phyloP scores from a whole-genome alignment of 2,113 vertebrate species.

The Brachyhypopomus gauderio region DNA sequence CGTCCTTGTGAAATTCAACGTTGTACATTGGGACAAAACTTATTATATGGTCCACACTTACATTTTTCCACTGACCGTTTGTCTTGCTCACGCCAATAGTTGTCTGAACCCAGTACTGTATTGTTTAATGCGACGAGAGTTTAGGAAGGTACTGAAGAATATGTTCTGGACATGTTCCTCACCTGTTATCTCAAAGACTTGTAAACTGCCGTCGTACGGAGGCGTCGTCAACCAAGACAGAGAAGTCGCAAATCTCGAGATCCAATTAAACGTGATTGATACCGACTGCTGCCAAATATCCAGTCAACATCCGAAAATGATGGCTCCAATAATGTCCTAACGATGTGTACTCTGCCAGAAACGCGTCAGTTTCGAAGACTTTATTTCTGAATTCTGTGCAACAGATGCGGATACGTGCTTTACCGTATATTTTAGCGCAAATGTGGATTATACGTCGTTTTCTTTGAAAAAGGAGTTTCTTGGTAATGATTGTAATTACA shows the following conservation, averaged over 20 bases:
- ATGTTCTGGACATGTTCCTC: slow-evolving; percentile 70
- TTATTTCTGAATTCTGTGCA: too few relatives aligned
- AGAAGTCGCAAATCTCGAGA: slow-evolving; percentile 55
- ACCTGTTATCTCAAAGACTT: slow-evolving; percentile 51
- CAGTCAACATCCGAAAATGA: not conserved
- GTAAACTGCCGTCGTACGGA: slow-evolving; percentile 64
- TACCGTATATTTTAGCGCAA: not conserved
- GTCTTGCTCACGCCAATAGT: slow-evolving; percentile 79
- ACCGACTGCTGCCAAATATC: slow-evolving; percentile 62
- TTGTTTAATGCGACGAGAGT: slow-evolving; percentile 78
- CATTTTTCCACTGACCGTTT: slow-evolving; percentile 78
- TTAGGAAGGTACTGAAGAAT: slow-evolving; percentile 72
- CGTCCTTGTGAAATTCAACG: slow-evolving; percentile 79
- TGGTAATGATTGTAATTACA: too few relatives aligned
- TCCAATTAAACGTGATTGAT: slow-evolving; percentile 62
- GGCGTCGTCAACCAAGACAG: slow-evolving; percentile 49
- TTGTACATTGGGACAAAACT: slow-evolving; percentile 71
- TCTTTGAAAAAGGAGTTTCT: not conserved
- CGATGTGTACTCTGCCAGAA: too few relatives aligned
- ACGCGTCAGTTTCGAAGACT: too few relatives aligned
- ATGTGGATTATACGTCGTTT: not conserved
- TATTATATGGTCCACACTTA: slow-evolving; percentile 79
- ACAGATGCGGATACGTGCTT: not conserved
- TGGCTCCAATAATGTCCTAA: not conserved
- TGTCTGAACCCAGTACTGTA: slow-evolving; percentile 80